phyloP scores from a whole-genome alignment of 2,888 invertebrate species.

The Eurytoma adleriae region DNA sequence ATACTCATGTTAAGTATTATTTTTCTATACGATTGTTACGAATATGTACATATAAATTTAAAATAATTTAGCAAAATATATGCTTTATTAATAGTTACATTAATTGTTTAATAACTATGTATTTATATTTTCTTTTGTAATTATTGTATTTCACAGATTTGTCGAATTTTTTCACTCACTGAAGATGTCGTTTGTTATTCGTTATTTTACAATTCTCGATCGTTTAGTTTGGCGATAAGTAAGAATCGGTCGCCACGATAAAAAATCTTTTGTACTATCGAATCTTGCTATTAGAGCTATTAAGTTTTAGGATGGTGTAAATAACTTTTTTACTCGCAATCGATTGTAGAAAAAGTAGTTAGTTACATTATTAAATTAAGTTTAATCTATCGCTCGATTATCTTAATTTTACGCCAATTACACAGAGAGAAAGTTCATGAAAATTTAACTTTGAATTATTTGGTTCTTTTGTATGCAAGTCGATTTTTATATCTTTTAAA shows the following conservation, averaged over 20 bases:
- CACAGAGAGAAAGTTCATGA: constrained; percentile 20
- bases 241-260: constrained; percentile 5
- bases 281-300: constrained; percentile 41
- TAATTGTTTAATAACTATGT: neutral
- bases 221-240: neutral
- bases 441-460: neutral
- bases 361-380: constrained; percentile 35
- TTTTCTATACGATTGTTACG: constrained; percentile 25
- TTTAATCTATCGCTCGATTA: constrained; percentile 27
- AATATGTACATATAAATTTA: neutral
- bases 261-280: constrained; percentile 48
- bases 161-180: constrained; percentile 30
- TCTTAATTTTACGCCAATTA: constrained; percentile 19
- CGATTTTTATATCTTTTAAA: too few species aligned
- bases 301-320: constrained; percentile 52
- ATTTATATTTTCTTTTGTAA: neutral
- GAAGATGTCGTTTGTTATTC: constrained; percentile 4
- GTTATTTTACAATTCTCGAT: neutral
- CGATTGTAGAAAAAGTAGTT: constrained; percentile 47
- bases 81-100: neutral
- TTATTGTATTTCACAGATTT: neutral
- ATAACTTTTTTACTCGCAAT: constrained; percentile 53
- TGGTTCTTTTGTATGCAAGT: too few species aligned
- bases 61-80: neutral
- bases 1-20: neutral